A percentile compares a stretch with the other conserved stretches of the same genome.
Conservation (phyloP, 2,888 invertebrate genomes). For the Mesorhabditis sp. region DNA sequence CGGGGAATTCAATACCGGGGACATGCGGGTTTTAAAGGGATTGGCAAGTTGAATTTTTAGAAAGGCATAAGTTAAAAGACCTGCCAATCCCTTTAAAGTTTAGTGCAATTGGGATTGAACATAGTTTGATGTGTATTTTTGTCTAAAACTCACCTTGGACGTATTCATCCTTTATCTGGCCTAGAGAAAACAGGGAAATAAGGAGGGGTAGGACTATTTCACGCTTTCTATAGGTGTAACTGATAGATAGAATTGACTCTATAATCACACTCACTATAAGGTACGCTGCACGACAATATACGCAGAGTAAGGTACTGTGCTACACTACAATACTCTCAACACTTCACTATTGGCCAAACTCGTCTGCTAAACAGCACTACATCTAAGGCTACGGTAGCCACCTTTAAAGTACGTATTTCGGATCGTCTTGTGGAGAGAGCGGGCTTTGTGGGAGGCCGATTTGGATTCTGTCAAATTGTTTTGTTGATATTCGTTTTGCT, state of each 20-base stretch:
- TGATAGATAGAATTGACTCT: neutral
- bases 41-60: too few species aligned
- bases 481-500: neutral
- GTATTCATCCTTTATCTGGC: conserved; percentile 4
- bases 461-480: neutral
- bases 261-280: neutral
- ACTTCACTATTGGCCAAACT: too few species aligned
- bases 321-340: too few species aligned
- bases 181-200: neutral
- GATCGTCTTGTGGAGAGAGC: neutral
- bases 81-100: neutral
- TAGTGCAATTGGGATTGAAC: neutral
- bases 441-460: neutral
- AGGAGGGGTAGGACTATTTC: too few species aligned
- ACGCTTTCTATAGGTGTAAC: neutral
- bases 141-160: neutral
- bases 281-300: too few species aligned
- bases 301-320: too few species aligned
- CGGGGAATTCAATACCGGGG: too few species aligned
- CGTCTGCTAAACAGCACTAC: too few species aligned
- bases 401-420: neutral
- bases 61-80: too few species aligned
- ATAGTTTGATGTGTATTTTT: neutral
- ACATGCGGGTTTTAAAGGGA: too few species aligned
- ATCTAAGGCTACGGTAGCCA: neutral